These are phyloP conservation scores for Meloidogyne floridensis DNA, from an alignment of 1,140 invertebrate species.

Conservation along the genomic window DNA sequence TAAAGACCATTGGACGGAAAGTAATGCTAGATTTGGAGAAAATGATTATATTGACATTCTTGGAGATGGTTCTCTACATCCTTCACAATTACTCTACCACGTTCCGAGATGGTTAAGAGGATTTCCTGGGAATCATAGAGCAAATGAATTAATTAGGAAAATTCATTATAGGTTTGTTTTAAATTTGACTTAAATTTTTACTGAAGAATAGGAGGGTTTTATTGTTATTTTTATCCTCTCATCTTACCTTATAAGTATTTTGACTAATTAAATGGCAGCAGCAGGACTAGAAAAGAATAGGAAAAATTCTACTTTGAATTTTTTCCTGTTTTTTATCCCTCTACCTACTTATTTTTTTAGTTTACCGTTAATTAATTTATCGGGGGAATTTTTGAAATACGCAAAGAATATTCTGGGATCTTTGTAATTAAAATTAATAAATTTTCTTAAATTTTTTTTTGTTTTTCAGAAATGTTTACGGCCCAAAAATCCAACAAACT, in stretches of 20 bases:
- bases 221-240: no score
- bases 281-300: no score
- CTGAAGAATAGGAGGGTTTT: no score
- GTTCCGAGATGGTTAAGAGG: slow-evolving; percentile 62
- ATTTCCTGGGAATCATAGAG: slow-evolving; percentile 63
- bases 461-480: slow-evolving; percentile 1
- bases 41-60: slow-evolving; percentile 65
- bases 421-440: neutral
- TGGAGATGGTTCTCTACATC: slow-evolving; percentile 49
- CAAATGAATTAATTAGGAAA: slow-evolving; percentile 62
- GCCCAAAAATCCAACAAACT: slow-evolving; percentile 58
- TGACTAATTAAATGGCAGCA: no score
- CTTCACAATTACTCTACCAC: slow-evolving; percentile 64
- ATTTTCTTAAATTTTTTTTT: neutral
- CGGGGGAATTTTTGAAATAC: no score
- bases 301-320: no score
- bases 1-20: slow-evolving; percentile 44
- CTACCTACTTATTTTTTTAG: no score
- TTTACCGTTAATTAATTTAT: no score
- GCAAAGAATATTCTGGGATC: no score
- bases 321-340: no score
- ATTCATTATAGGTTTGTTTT: slow-evolving; percentile 62
- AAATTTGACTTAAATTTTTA: no score
- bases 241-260: no score
- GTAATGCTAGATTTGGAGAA: slow-evolving; percentile 57